Conservation (phyloP, 2,888 invertebrate species). For the Saturnia pavonia region DNA sequence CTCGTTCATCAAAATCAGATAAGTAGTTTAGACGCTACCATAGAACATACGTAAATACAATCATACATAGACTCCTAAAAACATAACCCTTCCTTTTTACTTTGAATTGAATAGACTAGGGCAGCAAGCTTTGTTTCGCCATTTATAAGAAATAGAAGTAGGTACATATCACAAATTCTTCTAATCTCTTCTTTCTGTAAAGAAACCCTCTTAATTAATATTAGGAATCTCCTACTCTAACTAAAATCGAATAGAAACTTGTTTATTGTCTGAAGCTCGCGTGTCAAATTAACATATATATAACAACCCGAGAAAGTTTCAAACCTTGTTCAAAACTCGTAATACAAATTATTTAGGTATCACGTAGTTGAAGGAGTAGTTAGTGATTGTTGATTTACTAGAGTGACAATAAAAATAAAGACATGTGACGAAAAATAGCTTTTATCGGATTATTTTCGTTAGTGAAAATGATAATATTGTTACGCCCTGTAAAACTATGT, state of each 20-base stretch:
- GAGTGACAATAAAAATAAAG: neutral
- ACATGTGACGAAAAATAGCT: neutral
- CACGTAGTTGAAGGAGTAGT: neutral
- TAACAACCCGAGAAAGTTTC: neutral
- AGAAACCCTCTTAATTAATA: neutral
- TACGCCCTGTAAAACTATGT: too few species aligned
- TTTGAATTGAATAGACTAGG: too few species aligned
- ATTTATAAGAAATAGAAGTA: too few species aligned
- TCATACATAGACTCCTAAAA: too few species aligned
- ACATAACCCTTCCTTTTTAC: too few species aligned
- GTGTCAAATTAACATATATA: neutral
- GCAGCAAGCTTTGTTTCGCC: too few species aligned
- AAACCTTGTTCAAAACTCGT: neutral
- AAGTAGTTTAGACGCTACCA: too few species aligned
- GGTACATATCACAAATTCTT: too few species aligned
- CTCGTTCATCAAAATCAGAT: too few species aligned
- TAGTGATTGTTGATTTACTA: conserved; percentile 4
- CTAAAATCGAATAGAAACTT: neutral
- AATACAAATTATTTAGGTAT: conserved; percentile 10
- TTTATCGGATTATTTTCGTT: neutral
- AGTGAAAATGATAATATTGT: neutral
- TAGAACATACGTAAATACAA: too few species aligned
- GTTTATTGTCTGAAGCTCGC: neutral
- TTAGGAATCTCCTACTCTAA: neutral
- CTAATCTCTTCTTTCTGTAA: neutral